Conservation (phyloP, 1,140 invertebrate genomes). For the Drosophila aff. region DNA sequence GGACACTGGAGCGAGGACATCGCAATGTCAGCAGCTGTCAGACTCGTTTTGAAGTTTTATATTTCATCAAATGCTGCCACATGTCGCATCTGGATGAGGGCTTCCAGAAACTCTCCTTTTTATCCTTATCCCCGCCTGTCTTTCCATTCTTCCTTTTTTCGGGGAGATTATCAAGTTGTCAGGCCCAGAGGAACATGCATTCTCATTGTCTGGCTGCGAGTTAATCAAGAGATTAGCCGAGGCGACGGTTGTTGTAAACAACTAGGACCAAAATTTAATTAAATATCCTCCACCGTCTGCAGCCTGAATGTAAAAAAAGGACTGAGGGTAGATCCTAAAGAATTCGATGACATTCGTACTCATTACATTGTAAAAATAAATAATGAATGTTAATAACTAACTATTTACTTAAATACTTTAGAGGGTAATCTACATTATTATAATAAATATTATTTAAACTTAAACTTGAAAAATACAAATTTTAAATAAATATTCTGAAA, state of each 20-base stretch:
- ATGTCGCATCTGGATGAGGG: constrained; percentile 57
- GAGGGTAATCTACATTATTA: neutral
- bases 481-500: neutral
- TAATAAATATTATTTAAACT: neutral
- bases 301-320: constrained; percentile 7
- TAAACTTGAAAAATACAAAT: too few relatives aligned
- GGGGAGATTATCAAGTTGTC: constrained; percentile 72
- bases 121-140: constrained; percentile 8
- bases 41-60: constrained; percentile 66
- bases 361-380: neutral
- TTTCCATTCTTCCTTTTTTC: constrained; percentile 1
- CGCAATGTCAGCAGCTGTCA: constrained; percentile 67
- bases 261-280: constrained; percentile 68
- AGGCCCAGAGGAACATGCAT: constrained; percentile 50
- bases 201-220: constrained; percentile 61
- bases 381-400: too few relatives aligned
- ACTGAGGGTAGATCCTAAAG: neutral
- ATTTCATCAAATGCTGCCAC: constrained; percentile 73
- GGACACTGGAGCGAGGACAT: constrained; percentile 17
- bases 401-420: too few relatives aligned
- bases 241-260: constrained; percentile 48
- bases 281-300: constrained; percentile 54
- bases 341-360: neutral
- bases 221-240: constrained; percentile 67
- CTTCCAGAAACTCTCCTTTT: constrained; percentile 6